Conservation (phyloP, 2,888 invertebrate species). For the Dendrolimus pini region DNA sequence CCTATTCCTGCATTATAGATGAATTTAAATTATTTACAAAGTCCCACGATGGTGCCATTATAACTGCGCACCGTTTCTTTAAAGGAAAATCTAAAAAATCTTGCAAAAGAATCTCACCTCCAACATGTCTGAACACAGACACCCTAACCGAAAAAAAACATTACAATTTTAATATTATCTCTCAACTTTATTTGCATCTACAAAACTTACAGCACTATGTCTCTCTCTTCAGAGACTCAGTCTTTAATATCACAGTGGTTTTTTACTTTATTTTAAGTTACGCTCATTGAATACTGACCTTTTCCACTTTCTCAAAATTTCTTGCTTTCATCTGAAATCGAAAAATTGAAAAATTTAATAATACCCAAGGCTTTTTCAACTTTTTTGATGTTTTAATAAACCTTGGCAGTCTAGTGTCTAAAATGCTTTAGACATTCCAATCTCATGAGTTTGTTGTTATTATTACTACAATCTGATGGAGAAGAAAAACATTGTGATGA, state of each 20-base stretch:
- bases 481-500: no score
- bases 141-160: constrained; percentile 69
- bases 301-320: constrained; percentile 99
- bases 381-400: no score
- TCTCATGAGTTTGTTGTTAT: no score
- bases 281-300: constrained; percentile 81
- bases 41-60: no score
- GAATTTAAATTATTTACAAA: no score
- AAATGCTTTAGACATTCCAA: no score
- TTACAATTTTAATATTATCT: constrained; percentile 27
- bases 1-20: no score
- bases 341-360: constrained; percentile 1
- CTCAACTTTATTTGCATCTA: constrained; percentile 52
- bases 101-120: constrained; percentile 60
- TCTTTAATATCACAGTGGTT: constrained; percentile 26
- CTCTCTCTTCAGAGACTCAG: background rate
- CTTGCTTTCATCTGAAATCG: constrained; percentile 94
- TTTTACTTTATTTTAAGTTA: constrained; percentile 26
- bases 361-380: background rate
- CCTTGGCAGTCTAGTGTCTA: no score
- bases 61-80: no score
- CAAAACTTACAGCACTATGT: background rate
- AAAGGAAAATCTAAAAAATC: background rate
- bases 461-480: no score
- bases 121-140: constrained; percentile 69